Base-by-base conservation (phyloP, 2,113 vertebrate genomes). In the Pterophyllum scalare region DNA sequence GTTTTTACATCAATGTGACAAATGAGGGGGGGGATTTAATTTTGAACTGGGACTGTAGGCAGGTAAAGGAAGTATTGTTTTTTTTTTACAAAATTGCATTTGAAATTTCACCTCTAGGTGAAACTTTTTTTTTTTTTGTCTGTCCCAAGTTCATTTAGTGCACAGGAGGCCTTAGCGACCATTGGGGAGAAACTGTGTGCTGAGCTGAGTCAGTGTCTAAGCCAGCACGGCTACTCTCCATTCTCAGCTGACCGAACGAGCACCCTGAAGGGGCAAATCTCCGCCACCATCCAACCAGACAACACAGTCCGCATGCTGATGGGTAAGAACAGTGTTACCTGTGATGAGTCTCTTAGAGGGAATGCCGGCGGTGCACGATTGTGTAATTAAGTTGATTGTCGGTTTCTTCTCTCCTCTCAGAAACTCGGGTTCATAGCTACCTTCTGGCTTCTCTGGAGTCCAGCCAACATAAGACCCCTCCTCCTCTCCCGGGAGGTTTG, bases 231-330 rank as follows among this genome's bases (percentile, higher is more conserved):
- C 26, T 96, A 96, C 62, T 89, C 96, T 2, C 95, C 95, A 0
- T 94, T 98, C 84, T 89, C 97, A 10, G 3, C 86, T 0, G 96
- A 97, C 80, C 89, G 94, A 9, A 96, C 96, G 91, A 78, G 80
- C 10, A 88, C 78, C 4, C 93, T 99, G 52, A 99, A 96, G 93
- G 98, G 98, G 28, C 98, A 99, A 74, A 97, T 99, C 91, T 96
- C 95, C 19, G 96, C 97, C 0, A 88, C 94, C 80, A 89, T 92
- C 82, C 95, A 92, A 15, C 91, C 94, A 0, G 96, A 97, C 6
- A 97, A 99, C 95, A 93, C 96, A 2, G 92, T 99, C 52, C 97
- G 95, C 90, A 97, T 94, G 92, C 95, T 99, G 14, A 96, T 99
- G 94, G 98, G 98, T 99, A 95, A 93, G 64, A 33, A 43, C 35